A percentile compares a stretch with the other conserved stretches of the same genome.
Conservation (phyloP, 2,113 vertebrate species). For the Paramormyrops kingsleyae region DNA sequence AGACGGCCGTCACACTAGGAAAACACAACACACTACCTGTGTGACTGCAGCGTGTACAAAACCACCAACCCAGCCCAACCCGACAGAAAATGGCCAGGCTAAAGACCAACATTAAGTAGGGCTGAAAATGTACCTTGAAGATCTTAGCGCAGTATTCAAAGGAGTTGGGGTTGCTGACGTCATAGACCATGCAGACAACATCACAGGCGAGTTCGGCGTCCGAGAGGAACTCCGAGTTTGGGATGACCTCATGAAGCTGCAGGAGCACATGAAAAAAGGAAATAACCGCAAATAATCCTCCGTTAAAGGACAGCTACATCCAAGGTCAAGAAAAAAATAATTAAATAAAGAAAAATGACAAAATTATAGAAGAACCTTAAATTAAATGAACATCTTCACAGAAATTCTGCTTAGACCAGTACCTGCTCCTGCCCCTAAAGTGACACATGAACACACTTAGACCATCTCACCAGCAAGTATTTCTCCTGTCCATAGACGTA, state of each 20-base stretch:
- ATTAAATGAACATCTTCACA: background rate
- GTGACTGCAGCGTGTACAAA: background rate
- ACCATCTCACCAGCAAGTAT: constrained; percentile 82
- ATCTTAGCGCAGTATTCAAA: constrained; percentile 92
- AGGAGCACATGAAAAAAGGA: background rate
- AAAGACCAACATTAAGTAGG: background rate
- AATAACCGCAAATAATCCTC: background rate
- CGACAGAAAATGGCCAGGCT: background rate
- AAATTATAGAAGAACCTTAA: background rate
- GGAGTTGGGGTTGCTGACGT: constrained; percentile 85
- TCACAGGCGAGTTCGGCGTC: constrained; percentile 83
- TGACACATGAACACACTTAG: background rate
- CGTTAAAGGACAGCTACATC: background rate
- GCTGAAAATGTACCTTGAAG: constrained; percentile 73
- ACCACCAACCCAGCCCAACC: background rate
- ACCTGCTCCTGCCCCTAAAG: background rate
- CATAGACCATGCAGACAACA: constrained; percentile 86
- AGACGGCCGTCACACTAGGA: background rate
- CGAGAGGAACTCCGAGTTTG: constrained; percentile 80
- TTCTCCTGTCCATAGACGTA: constrained; percentile 97
- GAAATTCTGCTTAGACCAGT: background rate
- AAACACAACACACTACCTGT: background rate
- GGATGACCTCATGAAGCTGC: constrained; percentile 82
- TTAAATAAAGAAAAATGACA: background rate
- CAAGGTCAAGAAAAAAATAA: background rate